Evolutionary conservation across 2,888 invertebrate species (phyloP).

Genomic region (Philopedon plagiatum): DNA sequence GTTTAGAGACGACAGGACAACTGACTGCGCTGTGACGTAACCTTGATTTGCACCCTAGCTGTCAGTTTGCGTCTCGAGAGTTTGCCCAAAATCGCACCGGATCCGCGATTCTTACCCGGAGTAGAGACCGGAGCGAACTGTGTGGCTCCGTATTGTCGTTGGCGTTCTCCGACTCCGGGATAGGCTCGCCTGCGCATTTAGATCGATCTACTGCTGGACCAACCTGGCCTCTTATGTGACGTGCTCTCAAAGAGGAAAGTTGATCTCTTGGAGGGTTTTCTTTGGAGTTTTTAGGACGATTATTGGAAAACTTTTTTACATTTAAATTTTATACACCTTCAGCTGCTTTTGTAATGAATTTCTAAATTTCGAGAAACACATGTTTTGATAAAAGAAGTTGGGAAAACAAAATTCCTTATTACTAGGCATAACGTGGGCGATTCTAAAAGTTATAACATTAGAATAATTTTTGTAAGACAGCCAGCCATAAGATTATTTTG

Average conservation of each 20-base stretch:
- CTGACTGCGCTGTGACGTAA: constrained; percentile 40
- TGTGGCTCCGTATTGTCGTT: constrained; percentile 64
- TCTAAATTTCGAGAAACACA: not conserved
- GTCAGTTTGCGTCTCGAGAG: constrained; percentile 30
- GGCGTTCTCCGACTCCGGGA: constrained; percentile 56
- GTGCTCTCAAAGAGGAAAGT: constrained; percentile 34
- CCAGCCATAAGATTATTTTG: too few species aligned
- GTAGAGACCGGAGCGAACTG: constrained; percentile 58
- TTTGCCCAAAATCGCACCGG: constrained; percentile 27
- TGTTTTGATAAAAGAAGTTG: too few species aligned
- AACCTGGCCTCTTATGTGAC: constrained; percentile 53
- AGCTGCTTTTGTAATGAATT: not conserved
- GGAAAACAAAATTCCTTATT: too few species aligned
- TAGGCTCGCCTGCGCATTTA: constrained; percentile 62
- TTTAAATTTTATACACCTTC: constrained; percentile 10
- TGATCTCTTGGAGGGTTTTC: constrained; percentile 30
- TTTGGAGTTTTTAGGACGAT: constrained; percentile 19
- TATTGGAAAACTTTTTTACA: constrained; percentile 23
- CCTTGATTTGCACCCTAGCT: constrained; percentile 42
- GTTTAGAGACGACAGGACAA: constrained; percentile 10
- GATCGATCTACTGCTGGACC: constrained; percentile 65
- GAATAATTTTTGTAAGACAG: too few species aligned
- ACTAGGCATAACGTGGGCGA: too few species aligned
- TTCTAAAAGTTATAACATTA: too few species aligned
- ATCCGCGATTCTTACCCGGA: constrained; percentile 46